Conservation (phyloP, 2,113 vertebrate species). For the Tenrec ecaudatus region DNA sequence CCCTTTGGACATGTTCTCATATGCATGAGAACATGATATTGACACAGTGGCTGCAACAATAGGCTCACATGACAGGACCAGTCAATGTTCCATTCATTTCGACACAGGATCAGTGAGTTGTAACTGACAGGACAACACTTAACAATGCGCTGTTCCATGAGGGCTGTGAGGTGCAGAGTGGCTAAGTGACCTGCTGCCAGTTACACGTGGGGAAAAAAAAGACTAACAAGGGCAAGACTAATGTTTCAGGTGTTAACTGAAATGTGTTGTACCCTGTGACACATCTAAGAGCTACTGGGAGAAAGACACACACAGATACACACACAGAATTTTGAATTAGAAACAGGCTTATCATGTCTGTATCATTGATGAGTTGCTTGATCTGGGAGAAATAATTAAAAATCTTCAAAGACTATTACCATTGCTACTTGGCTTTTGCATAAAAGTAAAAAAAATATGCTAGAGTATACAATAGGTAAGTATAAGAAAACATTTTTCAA, state of each 20-base stretch:
- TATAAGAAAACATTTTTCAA: not conserved
- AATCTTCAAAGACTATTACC: not conserved
- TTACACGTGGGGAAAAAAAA: not conserved
- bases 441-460: conserved; percentile 14
- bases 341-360: not conserved
- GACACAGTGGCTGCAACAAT: too few species aligned
- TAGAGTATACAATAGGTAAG: not conserved
- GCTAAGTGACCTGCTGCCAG: not conserved
- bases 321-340: not conserved
- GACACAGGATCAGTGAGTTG: too few species aligned
- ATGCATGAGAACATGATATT: too few species aligned
- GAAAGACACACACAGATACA: too few species aligned
- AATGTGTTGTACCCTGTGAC: not conserved
- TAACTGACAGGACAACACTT: too few species aligned
- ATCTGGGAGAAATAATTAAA: not conserved
- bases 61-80: too few species aligned
- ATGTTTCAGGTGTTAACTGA: conserved; percentile 19
- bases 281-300: not conserved
- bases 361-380: not conserved
- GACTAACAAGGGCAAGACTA: not conserved
- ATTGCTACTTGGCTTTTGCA: not conserved
- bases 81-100: too few species aligned
- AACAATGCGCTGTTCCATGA: not conserved
- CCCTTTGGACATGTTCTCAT: too few species aligned
- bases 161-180: not conserved